Base-by-base conservation (phyloP, 2,888 invertebrate genomes). In the Chrysolina haemoptera region DNA sequence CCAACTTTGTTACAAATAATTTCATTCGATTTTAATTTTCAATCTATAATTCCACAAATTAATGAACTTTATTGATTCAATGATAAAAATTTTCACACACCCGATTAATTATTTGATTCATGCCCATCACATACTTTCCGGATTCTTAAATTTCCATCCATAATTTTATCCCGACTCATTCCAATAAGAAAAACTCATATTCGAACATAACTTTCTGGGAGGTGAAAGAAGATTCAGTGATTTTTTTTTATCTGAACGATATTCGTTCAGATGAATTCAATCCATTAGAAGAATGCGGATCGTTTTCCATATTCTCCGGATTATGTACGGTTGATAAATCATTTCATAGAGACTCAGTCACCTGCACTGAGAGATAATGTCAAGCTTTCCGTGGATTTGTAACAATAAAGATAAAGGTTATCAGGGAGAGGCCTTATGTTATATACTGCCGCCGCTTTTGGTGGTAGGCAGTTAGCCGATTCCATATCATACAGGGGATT, bases 331-430 rank as follows among this genome's bases (percentile, higher is more conserved):
- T 64, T 75, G 77, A 79, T 78, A 78, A 76, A 78, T 75, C 71
- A 68, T 77, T 73, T 68, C 70, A 72, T 77, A 71, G 67, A 75
- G 77, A 77, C 74, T 76, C 79, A 79, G 75, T 79, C 79, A 78
- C 76, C 78, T 79, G 78, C 76, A 79, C 74, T 70, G 72, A 63
- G 71, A 77, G 77, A 77, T 77, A 77, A 75, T 73, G 77, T 75
- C 77, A 71, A 75, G 71, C 66, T 68, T 73, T 71, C 73, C 77
- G 77, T 77, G 78, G 78, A 78, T 79, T 77, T 78, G 78, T 77
- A 77, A 78, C 78, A 79, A 79, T 75, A 68, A 68, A 75, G 78
- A 78, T 76, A 77, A 70, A 68, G 76, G 71, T 76, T 79, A 79
- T 79, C 79, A 71, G 73, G 69, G 70, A 71, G 73, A 66, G 70